Conservation (phyloP, 2,797 vertebrate genomes). For the Lophius americanus region DNA sequence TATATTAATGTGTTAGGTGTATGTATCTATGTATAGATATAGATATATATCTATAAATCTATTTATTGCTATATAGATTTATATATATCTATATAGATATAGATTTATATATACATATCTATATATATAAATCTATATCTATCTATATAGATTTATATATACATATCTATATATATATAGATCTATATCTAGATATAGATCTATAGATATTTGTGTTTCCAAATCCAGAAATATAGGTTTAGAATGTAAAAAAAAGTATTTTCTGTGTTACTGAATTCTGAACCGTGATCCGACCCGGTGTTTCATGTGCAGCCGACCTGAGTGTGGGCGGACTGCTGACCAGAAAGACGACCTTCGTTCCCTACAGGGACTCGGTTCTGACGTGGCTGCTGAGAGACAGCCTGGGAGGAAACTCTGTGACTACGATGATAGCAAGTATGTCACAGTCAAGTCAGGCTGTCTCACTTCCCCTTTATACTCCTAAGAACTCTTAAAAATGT, state of each 20-base stretch:
- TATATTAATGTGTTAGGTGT: too few relatives aligned
- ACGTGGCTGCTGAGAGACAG: conserved; percentile 98
- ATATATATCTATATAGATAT: too few relatives aligned
- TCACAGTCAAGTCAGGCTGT: conserved; percentile 20
- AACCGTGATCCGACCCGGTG: conserved; percentile 15
- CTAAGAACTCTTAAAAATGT: neutral
- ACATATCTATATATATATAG: too few relatives aligned
- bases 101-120: too few relatives aligned
- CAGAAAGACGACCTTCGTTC: conserved; percentile 93
- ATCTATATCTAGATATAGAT: too few relatives aligned
- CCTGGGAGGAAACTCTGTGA: conserved; percentile 96
- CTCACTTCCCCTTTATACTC: too few relatives aligned
- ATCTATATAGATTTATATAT: too few relatives aligned
- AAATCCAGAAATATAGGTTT: neutral
- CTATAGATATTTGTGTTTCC: too few relatives aligned
- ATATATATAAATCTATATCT: too few relatives aligned
- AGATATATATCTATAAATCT: too few relatives aligned
- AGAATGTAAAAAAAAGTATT: conserved; percentile 1
- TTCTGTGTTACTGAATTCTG: neutral
- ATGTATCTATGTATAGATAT: too few relatives aligned
- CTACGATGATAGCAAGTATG: conserved; percentile 97
- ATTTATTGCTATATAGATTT: too few relatives aligned
- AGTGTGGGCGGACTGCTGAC: conserved; percentile 82
- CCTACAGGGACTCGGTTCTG: conserved; percentile 96
- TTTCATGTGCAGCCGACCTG: conserved; percentile 86